Percentiles rank a stretch among this genome's conserved stretches.
These are phyloP conservation scores for Pissodes strobi DNA, from an alignment of 1,140 invertebrate genomes.

Conservation along the genomic window DNA sequence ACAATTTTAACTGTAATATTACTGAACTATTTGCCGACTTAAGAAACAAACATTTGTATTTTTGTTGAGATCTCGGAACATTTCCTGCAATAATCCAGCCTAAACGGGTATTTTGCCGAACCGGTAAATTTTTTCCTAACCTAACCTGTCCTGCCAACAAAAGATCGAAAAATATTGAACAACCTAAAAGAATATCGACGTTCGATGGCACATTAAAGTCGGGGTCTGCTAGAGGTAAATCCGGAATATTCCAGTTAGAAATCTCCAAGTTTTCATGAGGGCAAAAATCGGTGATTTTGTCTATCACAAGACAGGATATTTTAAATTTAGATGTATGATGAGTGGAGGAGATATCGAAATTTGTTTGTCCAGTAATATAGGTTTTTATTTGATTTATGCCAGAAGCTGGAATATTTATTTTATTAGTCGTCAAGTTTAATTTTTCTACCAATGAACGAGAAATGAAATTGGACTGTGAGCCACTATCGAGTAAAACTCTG, in stretches of 20 bases:
- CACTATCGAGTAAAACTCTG: too few relatives aligned
- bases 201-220: not conserved
- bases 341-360: too few relatives aligned
- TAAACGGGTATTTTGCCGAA: constrained; percentile 24
- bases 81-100: constrained; percentile 23
- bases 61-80: too few relatives aligned
- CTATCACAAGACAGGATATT: constrained; percentile 1
- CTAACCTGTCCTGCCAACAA: constrained; percentile 20
- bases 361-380: not conserved
- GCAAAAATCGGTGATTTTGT: constrained; percentile 7
- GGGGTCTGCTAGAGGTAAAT: not conserved
- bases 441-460: not conserved
- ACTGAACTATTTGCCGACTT: too few relatives aligned
- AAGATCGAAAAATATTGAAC: constrained; percentile 26
- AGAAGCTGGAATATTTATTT: constrained; percentile 4
- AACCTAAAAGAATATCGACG: constrained; percentile 27
- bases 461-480: too few relatives aligned
- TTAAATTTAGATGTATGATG: not conserved
- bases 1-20: too few relatives aligned
- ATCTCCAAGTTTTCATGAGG: constrained; percentile 3
- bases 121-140: constrained; percentile 15
- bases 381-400: constrained; percentile 2
- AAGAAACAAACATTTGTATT: too few relatives aligned
- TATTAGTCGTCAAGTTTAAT: not conserved
- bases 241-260: not conserved